Evolutionary conservation across 2,888 invertebrate species (phyloP), one percentile per base, ranked within the genome.

Genomic region (Timandra comae): DNA sequence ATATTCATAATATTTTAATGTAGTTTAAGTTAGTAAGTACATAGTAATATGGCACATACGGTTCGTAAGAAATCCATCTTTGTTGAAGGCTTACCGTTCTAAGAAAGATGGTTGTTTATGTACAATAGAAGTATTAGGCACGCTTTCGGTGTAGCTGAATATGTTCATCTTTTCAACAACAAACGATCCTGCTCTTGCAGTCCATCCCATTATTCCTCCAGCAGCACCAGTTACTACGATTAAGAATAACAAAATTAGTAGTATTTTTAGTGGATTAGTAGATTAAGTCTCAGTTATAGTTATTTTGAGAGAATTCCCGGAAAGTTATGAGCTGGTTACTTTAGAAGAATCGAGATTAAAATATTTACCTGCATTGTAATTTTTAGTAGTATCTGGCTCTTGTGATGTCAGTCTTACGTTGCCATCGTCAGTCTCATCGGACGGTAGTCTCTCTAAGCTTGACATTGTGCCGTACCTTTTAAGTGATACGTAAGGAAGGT

Each of bases 81-180:
- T n/a, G n/a, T n/a, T n/a, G n/a, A n/a, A n/a, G n/a, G 38, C 56
- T 44, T 41, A 85, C 86, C 86, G 78, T 64, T 86, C 86, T 43
- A 86, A 66, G 54, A 86, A 86, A 0, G 86, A 84, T 0, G 86
- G 86, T 43, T 86, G 86, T 37, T 86, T 86, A 30, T 78, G 77
- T n/a, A 64, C 80, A 51, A 78, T 68, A 0, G 81, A 64, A 1
- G 80, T 70, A 38, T 66, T 81, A 6, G 82, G 81, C 12, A 82
- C 81, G 43, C 71, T 81, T 39, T 86, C 86, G 1, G 85, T 79
- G 38, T 85, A 84, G 48, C 82, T 86, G 43, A 86, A 84, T 20
- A 86, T 81, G 39, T 84, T 86, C 91, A 94, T 94, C 66, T 94
- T 95, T 52, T 94, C 93, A 3, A 92, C 92, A 3, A 94, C 93